Evolutionary conservation across 1,140 invertebrate species (phyloP).

Genomic region (Zaprionus lachaisei): DNA sequence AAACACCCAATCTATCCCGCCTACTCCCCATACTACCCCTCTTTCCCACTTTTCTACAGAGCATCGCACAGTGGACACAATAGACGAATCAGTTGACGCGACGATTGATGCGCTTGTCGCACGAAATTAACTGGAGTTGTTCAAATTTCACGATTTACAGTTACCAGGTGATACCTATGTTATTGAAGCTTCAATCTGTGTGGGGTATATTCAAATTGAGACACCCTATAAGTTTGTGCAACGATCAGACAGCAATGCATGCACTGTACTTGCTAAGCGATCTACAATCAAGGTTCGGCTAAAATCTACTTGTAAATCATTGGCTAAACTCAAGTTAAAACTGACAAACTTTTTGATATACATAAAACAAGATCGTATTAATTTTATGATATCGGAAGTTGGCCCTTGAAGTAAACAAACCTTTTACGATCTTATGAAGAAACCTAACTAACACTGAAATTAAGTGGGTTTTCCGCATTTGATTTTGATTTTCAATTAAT

Average conservation of each 20-base stretch:
- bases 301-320: too few species aligned
- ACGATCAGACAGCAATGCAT: too few species aligned
- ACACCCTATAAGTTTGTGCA: not conserved
- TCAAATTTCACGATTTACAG: not conserved
- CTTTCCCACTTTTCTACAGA: not conserved
- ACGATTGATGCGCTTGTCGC: constrained; percentile 16
- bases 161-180: not conserved
- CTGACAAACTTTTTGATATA: too few species aligned
- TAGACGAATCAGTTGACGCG: constrained; percentile 16
- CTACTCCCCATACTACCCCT: not conserved
- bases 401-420: not conserved
- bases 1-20: not conserved
- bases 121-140: constrained; percentile 1
- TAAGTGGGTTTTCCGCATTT: not conserved
- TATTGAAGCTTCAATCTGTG: not conserved
- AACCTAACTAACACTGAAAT: not conserved
- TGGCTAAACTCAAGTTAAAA: too few species aligned
- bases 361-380: not conserved
- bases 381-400: not conserved
- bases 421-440: not conserved
- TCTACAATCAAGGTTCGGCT: too few species aligned
- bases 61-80: constrained; percentile 8
- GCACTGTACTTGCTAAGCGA: too few species aligned
- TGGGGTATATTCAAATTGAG: not conserved
- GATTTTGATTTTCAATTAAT: not conserved